phyloP scores from a whole-genome alignment of 2,888 invertebrate genomes.

The Plebejus argus region DNA sequence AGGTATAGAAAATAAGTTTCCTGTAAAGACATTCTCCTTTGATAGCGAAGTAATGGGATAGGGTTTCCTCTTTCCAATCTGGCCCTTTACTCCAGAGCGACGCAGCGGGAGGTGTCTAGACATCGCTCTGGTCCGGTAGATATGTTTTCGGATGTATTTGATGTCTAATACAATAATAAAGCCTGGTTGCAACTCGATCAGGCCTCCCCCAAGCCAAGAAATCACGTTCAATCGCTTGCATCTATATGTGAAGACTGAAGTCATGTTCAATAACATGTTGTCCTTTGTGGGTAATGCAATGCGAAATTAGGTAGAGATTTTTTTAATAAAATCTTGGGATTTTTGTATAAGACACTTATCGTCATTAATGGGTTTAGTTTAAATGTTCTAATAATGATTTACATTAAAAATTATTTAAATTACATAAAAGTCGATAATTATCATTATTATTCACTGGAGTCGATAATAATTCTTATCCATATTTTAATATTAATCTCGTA shows the following conservation, averaged over 20 bases:
- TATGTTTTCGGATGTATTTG: background rate
- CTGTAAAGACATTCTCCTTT: background rate
- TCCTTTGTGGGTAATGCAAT: background rate
- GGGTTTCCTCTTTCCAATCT: conserved; percentile 10
- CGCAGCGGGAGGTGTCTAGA: conserved; percentile 15
- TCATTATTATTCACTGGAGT: no score
- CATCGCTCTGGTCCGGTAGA: background rate
- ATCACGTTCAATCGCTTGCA: background rate
- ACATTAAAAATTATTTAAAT: no score
- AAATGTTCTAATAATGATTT: no score
- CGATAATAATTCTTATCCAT: no score
- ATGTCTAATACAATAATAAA: conserved; percentile 2
- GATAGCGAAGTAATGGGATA: conserved; percentile 1
- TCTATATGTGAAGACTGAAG: background rate
- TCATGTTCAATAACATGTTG: background rate
- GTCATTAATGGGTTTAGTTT: no score
- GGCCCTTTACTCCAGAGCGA: background rate
- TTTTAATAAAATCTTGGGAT: background rate
- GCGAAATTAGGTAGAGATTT: background rate
- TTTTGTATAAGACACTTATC: no score
- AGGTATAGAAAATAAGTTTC: background rate
- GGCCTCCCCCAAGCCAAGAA: background rate
- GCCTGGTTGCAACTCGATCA: background rate
- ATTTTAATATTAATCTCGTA: no score
- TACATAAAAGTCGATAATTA: no score